phyloP scores from a whole-genome alignment of 2,888 invertebrate genomes.

The Bibio marci region DNA sequence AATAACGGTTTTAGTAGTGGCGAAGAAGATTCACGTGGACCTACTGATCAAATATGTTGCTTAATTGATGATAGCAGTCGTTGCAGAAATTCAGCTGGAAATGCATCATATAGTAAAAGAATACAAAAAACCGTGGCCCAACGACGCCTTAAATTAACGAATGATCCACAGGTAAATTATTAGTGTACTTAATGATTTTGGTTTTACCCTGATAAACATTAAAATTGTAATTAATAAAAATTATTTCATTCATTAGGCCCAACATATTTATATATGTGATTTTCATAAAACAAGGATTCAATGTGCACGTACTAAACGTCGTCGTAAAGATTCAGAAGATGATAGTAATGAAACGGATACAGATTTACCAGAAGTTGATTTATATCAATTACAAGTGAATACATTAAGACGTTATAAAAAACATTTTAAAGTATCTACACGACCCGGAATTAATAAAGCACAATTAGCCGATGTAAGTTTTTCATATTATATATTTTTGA shows the following conservation, averaged over 20 bases:
- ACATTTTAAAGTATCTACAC: slow-evolving; percentile 79
- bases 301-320: slow-evolving; percentile 79
- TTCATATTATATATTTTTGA: too few species aligned
- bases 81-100: slow-evolving; percentile 75
- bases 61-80: slow-evolving; percentile 76
- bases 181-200: neutral
- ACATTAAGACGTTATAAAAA: slow-evolving; percentile 87
- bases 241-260: slow-evolving; percentile 41
- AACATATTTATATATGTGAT: slow-evolving; percentile 93
- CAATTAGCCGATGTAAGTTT: slow-evolving; percentile 81
- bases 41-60: slow-evolving; percentile 82
- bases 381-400: slow-evolving; percentile 83
- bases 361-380: slow-evolving; percentile 82
- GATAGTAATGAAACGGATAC: slow-evolving; percentile 88
- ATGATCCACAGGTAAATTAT: slow-evolving; percentile 51
- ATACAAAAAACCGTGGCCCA: slow-evolving; percentile 92
- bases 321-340: slow-evolving; percentile 85
- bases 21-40: slow-evolving; percentile 77
- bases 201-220: neutral
- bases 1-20: slow-evolving; percentile 80
- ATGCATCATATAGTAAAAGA: slow-evolving; percentile 91
- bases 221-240: too few species aligned
- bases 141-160: slow-evolving; percentile 70
- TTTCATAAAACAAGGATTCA: slow-evolving; percentile 92
- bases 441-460: slow-evolving; percentile 86